Evolutionary conservation across 2,797 vertebrate species (phyloP), one percentile per base, ranked within the genome.

Genomic region (Masticophis lateralis): DNA sequence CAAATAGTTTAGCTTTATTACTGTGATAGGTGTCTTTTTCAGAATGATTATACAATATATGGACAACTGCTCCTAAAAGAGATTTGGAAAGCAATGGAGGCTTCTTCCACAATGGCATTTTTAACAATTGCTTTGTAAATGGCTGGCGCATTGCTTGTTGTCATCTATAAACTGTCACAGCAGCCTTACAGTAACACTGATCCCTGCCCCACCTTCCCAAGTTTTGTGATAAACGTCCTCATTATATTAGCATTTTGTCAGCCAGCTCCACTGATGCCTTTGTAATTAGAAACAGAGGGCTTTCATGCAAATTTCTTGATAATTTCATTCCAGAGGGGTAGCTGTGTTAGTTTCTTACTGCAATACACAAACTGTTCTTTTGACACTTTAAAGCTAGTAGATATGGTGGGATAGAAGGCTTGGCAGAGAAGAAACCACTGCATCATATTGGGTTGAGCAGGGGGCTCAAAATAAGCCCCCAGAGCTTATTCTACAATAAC

Each of bases 191-290:
- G 0, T 57, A 93, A 93, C 87, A 90, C 90, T 91, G 32, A 95
- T 94, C 90, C 88, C 94, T 90, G 92, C 86, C 51, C 91, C 74
- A 51, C 83, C 90, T 94, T 61, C 93, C 92, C 66, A 88, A 94
- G 89, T 22, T 94, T 95, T 94, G 79, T 94, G 95, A 86, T 96
- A 89, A 43, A 88, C 89, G 56, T 94, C 22, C 91, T 94, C 91
- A 92, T 91, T 95, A 92, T 91, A 93, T 95, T 95, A 96, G 86
- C 93, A 93, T 91, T 94, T 95, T 94, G 94, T 95, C 95, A 79
- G 90, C 91, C 94, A n/a, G 28, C 59, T 92, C 90, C 87, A 86
- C 86, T 92, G 91, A 56, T 95, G 92, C 69, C 92, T 51, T 83
- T 92, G 59, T 86, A 93, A 89, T 4, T n/a, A 0, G 1, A 69